These are phyloP conservation scores for Centropus bengalensis DNA, from an alignment of 2,113 vertebrate genomes.

Conservation along the genomic window DNA sequence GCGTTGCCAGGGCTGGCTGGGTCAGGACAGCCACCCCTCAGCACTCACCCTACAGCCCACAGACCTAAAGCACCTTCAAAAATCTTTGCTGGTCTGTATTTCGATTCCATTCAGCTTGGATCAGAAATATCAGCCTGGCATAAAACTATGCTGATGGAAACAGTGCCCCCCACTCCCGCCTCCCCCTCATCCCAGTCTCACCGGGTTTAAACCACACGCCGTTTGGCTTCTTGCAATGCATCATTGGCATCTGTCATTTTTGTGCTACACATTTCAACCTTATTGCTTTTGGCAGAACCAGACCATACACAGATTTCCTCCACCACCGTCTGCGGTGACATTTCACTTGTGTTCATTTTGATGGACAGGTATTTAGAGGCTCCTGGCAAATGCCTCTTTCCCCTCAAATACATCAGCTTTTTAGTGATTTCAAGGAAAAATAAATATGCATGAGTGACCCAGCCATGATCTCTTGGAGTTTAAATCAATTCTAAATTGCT, in stretches of 20 bases:
- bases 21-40: not conserved
- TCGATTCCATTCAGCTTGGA: not conserved
- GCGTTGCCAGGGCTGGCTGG: not conserved
- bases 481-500: not conserved
- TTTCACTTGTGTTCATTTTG: not conserved
- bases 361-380: conserved; percentile 28
- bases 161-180: not conserved
- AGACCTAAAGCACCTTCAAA: rapidly evolving
- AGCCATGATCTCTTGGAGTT: not conserved
- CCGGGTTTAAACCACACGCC: rapidly evolving
- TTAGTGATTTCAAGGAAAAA: not conserved
- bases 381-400: conserved; percentile 35
- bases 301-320: not conserved
- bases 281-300: conserved; percentile 30
- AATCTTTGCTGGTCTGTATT: not conserved
- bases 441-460: not conserved
- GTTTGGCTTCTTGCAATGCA: not conserved
- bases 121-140: not conserved
- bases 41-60: not conserved
- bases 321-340: not conserved
- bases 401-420: not conserved
- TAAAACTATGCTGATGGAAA: not conserved
- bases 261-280: not conserved
- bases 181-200: rapidly evolving
- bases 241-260: not conserved